Evolutionary conservation across 2,113 vertebrate species (phyloP), one percentile per base, ranked within the genome.

Genomic region (Lontra canadensis): DNA sequence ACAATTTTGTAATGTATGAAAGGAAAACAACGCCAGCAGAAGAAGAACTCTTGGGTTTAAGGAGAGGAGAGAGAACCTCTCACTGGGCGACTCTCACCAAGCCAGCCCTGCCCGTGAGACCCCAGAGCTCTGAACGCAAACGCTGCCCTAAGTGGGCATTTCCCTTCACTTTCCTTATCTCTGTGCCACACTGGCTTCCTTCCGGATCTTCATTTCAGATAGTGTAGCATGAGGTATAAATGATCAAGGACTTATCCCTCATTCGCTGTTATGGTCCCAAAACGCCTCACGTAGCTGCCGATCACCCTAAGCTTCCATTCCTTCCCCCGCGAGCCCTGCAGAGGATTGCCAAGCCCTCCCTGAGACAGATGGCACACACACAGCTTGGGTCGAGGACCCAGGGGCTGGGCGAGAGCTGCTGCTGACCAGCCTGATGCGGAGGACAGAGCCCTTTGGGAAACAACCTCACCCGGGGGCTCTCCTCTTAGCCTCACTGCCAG

Each of bases 81-180:
- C 12, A 12, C 5, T 11, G 18, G 47, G 61, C 1, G 7, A 44
- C 31, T 1, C 8, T 15, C 12, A 23, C 44, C 3, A 8, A 3
- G 10, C 23, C 74, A 25, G 84, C 47, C 29, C 20, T 34, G 3
- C 6, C 18, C 21, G 1, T 0, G 31, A 42, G 13, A 7, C 10
- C 17, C 55, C 6, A 20, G 11, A 2, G 26, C 55, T 34, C 18
- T 1, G 18, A 17, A 12, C 10, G 85, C 1, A 9, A 84, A 15
- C 14, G 4, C 13, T 0, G 4, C 18, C n/a, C 63, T 47, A 3
- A 3, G 2, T 4, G 17, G 18, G 10, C 18, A 42, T 18, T 14
- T 18, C 8, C 15, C 74, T 23, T 34, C 7, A 7, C 1, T 57
- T 39, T 23, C 39, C 49, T 21, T 14, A 11, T 55, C 74, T 83